Percentiles rank a stretch among this genome's conserved stretches.
These are phyloP conservation scores for Andrena haemorrhoa DNA, from an alignment of 2,888 invertebrate species.

Conservation along the genomic window DNA sequence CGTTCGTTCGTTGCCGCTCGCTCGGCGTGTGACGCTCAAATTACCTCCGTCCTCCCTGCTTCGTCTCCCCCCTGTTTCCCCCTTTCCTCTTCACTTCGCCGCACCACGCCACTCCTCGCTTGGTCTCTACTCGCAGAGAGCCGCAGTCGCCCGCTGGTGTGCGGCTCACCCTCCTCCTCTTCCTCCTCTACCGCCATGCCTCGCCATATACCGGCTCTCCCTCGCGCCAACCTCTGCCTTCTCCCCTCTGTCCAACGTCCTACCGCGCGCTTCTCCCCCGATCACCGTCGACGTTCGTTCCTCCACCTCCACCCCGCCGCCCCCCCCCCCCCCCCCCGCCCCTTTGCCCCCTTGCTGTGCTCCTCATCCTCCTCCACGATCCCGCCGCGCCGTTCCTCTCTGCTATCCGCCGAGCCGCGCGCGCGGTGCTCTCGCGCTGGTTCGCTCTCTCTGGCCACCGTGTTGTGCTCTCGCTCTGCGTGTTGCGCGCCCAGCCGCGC, in stretches of 20 bases:
- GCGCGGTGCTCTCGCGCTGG: slow-evolving; percentile 25
- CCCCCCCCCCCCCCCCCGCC: not conserved
- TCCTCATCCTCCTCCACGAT: not conserved
- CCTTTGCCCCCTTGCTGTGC: slow-evolving; percentile 1
- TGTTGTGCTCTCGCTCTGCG: slow-evolving; percentile 37
- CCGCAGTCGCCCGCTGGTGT: slow-evolving; percentile 71
- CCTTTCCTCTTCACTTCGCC: slow-evolving; percentile 64
- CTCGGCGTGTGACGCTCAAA: slow-evolving; percentile 84
- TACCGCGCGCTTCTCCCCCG: slow-evolving; percentile 61
- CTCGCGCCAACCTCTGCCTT: slow-evolving; percentile 57
- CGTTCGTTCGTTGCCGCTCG: slow-evolving; percentile 81
- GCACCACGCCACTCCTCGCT: slow-evolving; percentile 56
- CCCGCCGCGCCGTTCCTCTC: slow-evolving; percentile 2
- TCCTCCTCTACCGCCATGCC: slow-evolving; percentile 47
- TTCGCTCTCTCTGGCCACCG: slow-evolving; percentile 54
- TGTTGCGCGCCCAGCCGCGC: slow-evolving; percentile 39
- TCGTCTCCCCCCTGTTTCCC: slow-evolving; percentile 63
- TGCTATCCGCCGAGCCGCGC: not conserved
- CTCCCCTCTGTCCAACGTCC: slow-evolving; percentile 32
- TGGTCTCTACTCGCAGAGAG: slow-evolving; percentile 60
- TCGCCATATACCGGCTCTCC: slow-evolving; percentile 58
- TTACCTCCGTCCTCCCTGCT: slow-evolving; percentile 82
- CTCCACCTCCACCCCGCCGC: slow-evolving; percentile 1
- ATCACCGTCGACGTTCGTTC: slow-evolving; percentile 58
- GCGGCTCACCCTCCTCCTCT: slow-evolving; percentile 63